Evolutionary conservation across 2,888 invertebrate species (phyloP).

Genomic region (Pristionchus arcanus): DNA sequence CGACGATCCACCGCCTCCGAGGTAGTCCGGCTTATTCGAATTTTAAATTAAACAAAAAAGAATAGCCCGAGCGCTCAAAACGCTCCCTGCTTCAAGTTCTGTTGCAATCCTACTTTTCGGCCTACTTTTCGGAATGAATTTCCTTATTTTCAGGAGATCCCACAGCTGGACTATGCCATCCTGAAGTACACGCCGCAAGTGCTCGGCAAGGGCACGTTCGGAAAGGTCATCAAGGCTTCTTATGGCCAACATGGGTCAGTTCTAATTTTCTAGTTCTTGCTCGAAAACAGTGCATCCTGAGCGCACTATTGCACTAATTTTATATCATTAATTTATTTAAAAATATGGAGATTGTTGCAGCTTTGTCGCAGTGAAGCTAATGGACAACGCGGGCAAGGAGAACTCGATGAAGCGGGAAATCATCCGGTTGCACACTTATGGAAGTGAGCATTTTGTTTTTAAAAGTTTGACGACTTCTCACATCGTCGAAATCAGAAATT

Average conservation of each 20-base stretch:
- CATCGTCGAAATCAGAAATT: too few relatives aligned
- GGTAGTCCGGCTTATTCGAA: background rate
- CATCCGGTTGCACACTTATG: slow-evolving; percentile 5
- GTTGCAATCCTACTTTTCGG: too few relatives aligned
- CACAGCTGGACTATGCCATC: background rate
- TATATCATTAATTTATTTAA: background rate
- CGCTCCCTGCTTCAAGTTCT: too few relatives aligned
- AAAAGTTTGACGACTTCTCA: too few relatives aligned
- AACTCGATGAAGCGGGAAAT: slow-evolving; percentile 20
- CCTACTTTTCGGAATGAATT: too few relatives aligned
- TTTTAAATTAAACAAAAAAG: background rate
- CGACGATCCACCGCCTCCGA: background rate
- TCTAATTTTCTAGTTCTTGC: background rate
- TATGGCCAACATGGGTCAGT: slow-evolving; percentile 37
- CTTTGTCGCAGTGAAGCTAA: slow-evolving; percentile 44
- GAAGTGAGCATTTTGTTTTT: background rate
- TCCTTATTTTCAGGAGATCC: background rate
- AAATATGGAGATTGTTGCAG: background rate
- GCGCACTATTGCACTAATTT: too few relatives aligned
- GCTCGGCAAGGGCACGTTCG: slow-evolving; percentile 45
- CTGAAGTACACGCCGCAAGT: slow-evolving; percentile 3
- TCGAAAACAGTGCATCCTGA: too few relatives aligned
- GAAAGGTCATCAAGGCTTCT: slow-evolving; percentile 32
- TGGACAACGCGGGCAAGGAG: background rate
- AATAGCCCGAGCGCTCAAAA: too few relatives aligned